A percentile compares a stretch with the other conserved stretches of the same genome.
These are phyloP conservation scores for Anguilla rostrata DNA, from an alignment of 2,113 vertebrate species.

Conservation along the genomic window DNA sequence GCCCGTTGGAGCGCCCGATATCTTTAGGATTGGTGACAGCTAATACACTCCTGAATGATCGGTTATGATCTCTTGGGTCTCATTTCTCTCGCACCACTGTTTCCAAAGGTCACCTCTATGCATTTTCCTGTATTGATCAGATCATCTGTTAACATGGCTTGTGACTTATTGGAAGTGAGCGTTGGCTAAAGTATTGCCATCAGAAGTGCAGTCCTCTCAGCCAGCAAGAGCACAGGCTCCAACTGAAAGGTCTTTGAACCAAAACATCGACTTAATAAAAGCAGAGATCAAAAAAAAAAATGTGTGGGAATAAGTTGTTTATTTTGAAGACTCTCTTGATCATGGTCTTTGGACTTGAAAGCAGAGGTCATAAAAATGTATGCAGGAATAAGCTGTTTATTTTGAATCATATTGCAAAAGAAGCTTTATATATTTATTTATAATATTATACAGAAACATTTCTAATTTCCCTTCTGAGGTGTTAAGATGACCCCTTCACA, in stretches of 20 bases:
- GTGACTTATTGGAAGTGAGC: slow-evolving; percentile 56
- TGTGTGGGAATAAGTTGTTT: not conserved
- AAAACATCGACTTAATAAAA: slow-evolving; percentile 14
- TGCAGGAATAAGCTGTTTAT: no score
- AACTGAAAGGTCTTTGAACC: not conserved
- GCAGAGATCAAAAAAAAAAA: slow-evolving; percentile 49
- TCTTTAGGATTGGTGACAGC: slow-evolving; percentile 67
- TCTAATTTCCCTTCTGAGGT: no score
- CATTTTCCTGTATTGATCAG: slow-evolving; percentile 63
- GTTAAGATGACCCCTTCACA: no score
- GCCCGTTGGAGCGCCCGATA: slow-evolving; percentile 38
- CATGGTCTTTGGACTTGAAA: no score
- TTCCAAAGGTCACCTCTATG: slow-evolving; percentile 69
- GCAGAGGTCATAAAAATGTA: no score
- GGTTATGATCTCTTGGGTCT: slow-evolving; percentile 70
- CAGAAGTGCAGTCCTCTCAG: slow-evolving; percentile 39
- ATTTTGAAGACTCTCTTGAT: no score
- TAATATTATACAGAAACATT: no score
- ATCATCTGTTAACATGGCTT: slow-evolving; percentile 55
- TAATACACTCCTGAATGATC: slow-evolving; percentile 69
- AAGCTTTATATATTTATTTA: no score
- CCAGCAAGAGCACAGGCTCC: slow-evolving; percentile 39
- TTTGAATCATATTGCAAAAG: no score
- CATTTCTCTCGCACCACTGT: slow-evolving; percentile 60
- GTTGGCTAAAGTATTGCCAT: slow-evolving; percentile 55